Evolutionary conservation across 2,888 invertebrate species (phyloP).

Genomic region (Hyposoter dolosus): DNA sequence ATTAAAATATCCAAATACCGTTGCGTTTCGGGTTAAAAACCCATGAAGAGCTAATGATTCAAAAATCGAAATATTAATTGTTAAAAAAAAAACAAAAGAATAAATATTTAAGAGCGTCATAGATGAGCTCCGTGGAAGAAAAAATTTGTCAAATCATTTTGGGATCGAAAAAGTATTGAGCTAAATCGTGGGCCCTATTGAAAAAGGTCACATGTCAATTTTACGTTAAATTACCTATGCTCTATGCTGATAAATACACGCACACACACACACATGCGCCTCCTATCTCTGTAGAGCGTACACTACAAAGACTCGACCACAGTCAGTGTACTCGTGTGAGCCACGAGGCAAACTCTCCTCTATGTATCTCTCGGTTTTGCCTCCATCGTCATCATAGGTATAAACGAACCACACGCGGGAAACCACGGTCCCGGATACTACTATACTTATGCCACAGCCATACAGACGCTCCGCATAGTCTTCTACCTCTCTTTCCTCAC

Average conservation of each 20-base stretch:
- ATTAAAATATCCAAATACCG: neutral
- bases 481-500: conserved; percentile 36
- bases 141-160: neutral
- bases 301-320: conserved; percentile 43
- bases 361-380: conserved; percentile 29
- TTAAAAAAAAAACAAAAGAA: neutral
- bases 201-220: conserved; percentile 5
- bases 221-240: conserved; percentile 3
- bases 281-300: neutral
- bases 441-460: conserved; percentile 44
- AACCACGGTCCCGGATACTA: conserved; percentile 67
- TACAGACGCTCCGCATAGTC: conserved; percentile 35
- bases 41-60: neutral
- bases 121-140: neutral
- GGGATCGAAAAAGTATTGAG: neutral
- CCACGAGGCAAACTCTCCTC: conserved; percentile 60
- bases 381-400: conserved; percentile 60
- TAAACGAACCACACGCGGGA: conserved; percentile 63
- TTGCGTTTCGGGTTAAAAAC: neutral
- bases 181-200: neutral
- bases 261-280: neutral
- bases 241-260: neutral
- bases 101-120: neutral
- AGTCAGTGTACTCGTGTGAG: conserved; percentile 70
- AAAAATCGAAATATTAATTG: neutral